phyloP scores from a whole-genome alignment of 1,140 invertebrate species.

The Drosophila rhopaloa region DNA sequence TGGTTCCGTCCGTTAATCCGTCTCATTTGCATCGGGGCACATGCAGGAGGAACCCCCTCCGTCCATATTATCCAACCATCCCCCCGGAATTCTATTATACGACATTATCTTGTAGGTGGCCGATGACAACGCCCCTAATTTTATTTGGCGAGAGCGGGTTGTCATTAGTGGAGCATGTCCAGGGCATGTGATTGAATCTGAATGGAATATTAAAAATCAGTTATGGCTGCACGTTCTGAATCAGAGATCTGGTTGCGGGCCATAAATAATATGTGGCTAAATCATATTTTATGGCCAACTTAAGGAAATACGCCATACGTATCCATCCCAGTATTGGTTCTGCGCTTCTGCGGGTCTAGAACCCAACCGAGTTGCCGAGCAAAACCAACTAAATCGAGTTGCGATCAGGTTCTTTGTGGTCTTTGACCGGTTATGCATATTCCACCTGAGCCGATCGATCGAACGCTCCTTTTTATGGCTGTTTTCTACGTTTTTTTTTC shows the following conservation, averaged over 20 bases:
- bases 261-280: constrained; percentile 63
- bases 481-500: constrained; percentile 62
- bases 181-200: constrained; percentile 45
- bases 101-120: constrained; percentile 35
- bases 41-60: constrained; percentile 8
- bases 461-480: constrained; percentile 74
- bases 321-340: background rate
- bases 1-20: constrained; percentile 38
- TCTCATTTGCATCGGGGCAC: constrained; percentile 41
- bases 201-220: constrained; percentile 48
- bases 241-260: constrained; percentile 25
- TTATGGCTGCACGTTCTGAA: constrained; percentile 48
- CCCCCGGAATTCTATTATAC: constrained; percentile 15
- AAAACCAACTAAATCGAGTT: constrained; percentile 41
- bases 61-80: constrained; percentile 5
- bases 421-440: constrained; percentile 79
- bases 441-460: constrained; percentile 20
- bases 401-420: constrained; percentile 60
- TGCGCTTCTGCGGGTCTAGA: constrained; percentile 17
- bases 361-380: constrained; percentile 7
- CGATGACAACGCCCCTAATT: constrained; percentile 38
- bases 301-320: constrained; percentile 60
- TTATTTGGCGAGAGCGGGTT: constrained; percentile 20
- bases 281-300: constrained; percentile 58
- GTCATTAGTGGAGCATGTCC: constrained; percentile 40